Conservation (phyloP, 2,113 vertebrate genomes). For the Mungos mungo region DNA sequence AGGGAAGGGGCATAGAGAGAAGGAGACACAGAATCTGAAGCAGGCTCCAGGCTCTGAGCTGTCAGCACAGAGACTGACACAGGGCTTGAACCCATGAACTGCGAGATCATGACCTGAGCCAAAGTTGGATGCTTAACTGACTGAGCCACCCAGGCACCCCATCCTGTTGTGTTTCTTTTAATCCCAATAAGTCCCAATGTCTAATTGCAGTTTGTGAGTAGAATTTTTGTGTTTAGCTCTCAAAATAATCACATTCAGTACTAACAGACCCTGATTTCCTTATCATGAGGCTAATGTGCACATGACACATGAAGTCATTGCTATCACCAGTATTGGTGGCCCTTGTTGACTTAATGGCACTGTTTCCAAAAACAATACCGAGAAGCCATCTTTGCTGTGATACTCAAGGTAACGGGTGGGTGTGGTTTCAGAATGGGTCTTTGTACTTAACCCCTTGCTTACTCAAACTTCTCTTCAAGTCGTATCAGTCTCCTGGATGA, state of each 20-base stretch:
- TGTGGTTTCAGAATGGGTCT: slow-evolving; percentile 67
- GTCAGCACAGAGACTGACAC: too few species aligned
- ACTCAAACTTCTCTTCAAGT: slow-evolving; percentile 42
- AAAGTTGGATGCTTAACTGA: too few species aligned
- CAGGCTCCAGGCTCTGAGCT: too few species aligned
- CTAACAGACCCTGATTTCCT: not conserved
- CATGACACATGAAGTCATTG: not conserved
- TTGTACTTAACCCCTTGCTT: slow-evolving; percentile 26
- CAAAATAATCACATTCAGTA: not conserved
- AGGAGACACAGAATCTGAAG: too few species aligned
- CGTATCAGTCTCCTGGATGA: not conserved
- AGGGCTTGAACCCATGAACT: too few species aligned
- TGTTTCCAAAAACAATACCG: slow-evolving; percentile 59
- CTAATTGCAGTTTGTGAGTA: not conserved
- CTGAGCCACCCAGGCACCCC: too few species aligned
- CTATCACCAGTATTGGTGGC: not conserved
- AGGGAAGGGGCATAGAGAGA: too few species aligned
- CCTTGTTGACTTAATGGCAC: slow-evolving; percentile 51
- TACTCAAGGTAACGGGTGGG: slow-evolving; percentile 56
- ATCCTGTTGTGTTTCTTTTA: not conserved
- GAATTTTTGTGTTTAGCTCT: not conserved
- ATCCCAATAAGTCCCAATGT: not conserved
- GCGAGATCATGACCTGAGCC: too few species aligned
- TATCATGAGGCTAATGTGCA: not conserved
- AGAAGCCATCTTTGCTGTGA: not conserved